Evolutionary conservation across 2,797 vertebrate species (phyloP), one percentile per base, ranked within the genome.

Genomic region (Neosalanx taihuensis): DNA sequence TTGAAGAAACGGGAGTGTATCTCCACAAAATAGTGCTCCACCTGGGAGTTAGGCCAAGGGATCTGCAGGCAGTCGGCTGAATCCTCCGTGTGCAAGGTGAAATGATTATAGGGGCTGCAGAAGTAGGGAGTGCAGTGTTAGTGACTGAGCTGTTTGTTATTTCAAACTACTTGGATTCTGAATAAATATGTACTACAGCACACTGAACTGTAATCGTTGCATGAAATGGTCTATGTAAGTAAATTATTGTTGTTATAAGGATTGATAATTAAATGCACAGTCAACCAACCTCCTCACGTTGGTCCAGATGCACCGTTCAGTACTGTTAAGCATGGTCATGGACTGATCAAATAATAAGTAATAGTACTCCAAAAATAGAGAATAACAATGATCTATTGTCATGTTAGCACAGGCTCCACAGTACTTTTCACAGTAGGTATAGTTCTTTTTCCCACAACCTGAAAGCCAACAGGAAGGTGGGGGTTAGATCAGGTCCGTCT

Each of bases 21-120:
- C 0, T 70, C 0, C 73, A 93, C 85, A 78, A 94, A 93, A 29
- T 59, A 80, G 12, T 80, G 0, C 3, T 92, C 73, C 59, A 94
- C 90, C 77, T 88, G 12, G 0, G 68, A 31, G 79, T 91, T 82
- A 15, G 93, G 90, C 88, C 91, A 93, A 0, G 91, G 89, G 75
- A 94, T 91, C 41, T 57, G 13, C 15, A 94, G 80, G 72, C 89
- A 89, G 72, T 93, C 91, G 0, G 90, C 92, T 7, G 88, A 68
- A 0, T 77, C 3, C 85, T 94, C 91, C 0, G 91, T 93, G 81
- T 91, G 92, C 5, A 6, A 0, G 70, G 92, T 91, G 66, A 94
- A 81, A 63, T 87, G 70, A 2, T 90, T 91, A 67, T 94, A 94
- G 33, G 72, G 66, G n/a, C 93, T 93, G 80, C n/a, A 70, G 31